Base-by-base conservation (phyloP, 2,888 invertebrate genomes). In the Drosophila suboccidentalis region DNA sequence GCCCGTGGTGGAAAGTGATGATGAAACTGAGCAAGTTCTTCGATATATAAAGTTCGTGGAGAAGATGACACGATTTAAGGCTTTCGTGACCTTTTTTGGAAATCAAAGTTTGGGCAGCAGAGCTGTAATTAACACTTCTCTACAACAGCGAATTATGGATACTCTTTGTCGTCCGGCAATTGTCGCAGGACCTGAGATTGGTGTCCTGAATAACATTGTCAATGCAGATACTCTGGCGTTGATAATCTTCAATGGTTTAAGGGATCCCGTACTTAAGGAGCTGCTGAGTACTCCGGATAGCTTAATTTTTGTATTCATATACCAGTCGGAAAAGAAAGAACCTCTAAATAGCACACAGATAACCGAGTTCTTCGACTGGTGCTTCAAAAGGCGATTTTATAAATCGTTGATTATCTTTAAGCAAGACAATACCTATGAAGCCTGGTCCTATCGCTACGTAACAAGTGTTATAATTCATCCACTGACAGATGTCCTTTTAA, bases 1-100 rank as follows among this genome's bases (percentile, higher is more conserved):
- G 32, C 58, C 58, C 0, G 9, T 63, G 22, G 19, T 57, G 13
- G 22, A 55, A 29, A 57, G 22, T 41, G 47, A 57, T n/a, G 19
- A 8, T 0, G 41, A 50, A 19, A 32, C 13, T 13, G 15, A 41
- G 10, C 34, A 26, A 11, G 49, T 49, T 19, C 22, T 49, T 4
- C 5, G 32, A 4, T 5, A 10, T 10, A 6, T 63, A 13, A 13
- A 1, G 0, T 57, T 54, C 1, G 2, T 11, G 4, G 0, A 39
- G 2, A 34, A 17, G 11, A 3, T 32, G 13, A 5, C 1, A 0
- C 5, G 11, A 13, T 15, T 29, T 13, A 53, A 13, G 1, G 6
- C n/a, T n/a, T 17, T 38, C 4, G 29, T 46, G 10, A 46, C 29
- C 1, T 47, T 46, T 1, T 13, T 44, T 17, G 36, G 29, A 4